A percentile compares a stretch with the other conserved stretches of the same genome.
phyloP scores from a whole-genome alignment of 2,888 invertebrate genomes.

The Cataglyphis livida region DNA sequence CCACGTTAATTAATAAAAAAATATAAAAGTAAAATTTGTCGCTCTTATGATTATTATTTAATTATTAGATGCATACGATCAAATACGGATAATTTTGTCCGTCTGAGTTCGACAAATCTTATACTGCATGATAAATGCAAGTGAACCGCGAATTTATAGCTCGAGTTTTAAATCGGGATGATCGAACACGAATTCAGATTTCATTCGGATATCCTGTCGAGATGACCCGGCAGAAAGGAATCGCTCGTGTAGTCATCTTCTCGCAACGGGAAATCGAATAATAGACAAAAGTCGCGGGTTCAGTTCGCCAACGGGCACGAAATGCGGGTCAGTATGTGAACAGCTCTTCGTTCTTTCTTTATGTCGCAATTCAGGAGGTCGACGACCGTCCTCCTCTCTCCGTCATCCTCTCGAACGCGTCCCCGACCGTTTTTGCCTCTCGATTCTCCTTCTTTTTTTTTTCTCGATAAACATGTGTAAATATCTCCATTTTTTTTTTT shows the following conservation, averaged over 20 bases:
- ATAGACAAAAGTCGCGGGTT: constrained; percentile 62
- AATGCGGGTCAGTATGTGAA: constrained; percentile 85
- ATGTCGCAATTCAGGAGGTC: constrained; percentile 77
- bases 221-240: constrained; percentile 5
- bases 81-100: neutral
- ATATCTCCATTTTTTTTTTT: neutral
- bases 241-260: neutral
- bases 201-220: neutral
- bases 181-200: constrained; percentile 35
- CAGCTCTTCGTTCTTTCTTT: constrained; percentile 77
- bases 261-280: constrained; percentile 42
- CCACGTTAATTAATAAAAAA: neutral
- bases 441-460: neutral
- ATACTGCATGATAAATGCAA: neutral
- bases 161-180: constrained; percentile 2
- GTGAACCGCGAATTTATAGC: constrained; percentile 6
- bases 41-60: neutral
- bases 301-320: constrained; percentile 61
- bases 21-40: neutral
- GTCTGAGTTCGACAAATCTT: neutral
- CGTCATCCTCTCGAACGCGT: neutral
- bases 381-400: constrained; percentile 75
- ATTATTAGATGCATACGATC: neutral
- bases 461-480: neutral
- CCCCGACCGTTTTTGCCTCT: neutral